Conservation (phyloP, 2,888 invertebrate species). For the Aphidius colemani region DNA sequence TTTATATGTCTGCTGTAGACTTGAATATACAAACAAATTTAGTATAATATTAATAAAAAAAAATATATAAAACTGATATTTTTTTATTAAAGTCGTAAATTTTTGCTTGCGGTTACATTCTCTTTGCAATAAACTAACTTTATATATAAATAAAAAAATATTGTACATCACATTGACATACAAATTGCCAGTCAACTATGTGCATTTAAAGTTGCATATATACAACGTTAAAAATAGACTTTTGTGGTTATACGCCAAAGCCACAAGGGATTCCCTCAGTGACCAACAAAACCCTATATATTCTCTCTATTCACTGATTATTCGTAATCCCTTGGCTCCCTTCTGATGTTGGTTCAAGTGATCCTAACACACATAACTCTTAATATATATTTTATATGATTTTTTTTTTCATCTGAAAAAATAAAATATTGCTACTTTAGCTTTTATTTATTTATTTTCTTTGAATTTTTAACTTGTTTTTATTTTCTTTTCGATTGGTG, state of each 20-base stretch:
- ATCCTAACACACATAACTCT: too few relatives aligned
- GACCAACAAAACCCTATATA: not conserved
- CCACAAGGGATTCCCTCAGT: conserved; percentile 6
- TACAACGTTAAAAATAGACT: not conserved
- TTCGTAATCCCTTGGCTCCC: not conserved
- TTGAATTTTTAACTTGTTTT: not conserved
- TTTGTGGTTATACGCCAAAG: not conserved
- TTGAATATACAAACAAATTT: not conserved
- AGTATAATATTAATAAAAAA: not conserved
- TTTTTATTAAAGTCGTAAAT: too few relatives aligned
- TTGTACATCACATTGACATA: too few relatives aligned
- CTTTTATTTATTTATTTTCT: not conserved
- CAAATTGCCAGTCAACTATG: too few relatives aligned
- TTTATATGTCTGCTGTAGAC: conserved; percentile 18
- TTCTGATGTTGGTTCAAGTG: too few relatives aligned
- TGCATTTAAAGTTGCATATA: too few relatives aligned
- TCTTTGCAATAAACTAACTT: too few relatives aligned
- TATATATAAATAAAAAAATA: too few relatives aligned
- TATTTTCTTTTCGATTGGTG: not conserved
- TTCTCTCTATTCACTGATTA: conserved; percentile 1
- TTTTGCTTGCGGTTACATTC: too few relatives aligned
- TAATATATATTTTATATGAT: too few relatives aligned
- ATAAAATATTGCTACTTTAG: not conserved
- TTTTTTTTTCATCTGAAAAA: not conserved
- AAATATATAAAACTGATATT: too few relatives aligned